Evolutionary conservation across 2,888 invertebrate species (phyloP), one percentile per base, ranked within the genome.

Genomic region (Aleiodes leptofemur): DNA sequence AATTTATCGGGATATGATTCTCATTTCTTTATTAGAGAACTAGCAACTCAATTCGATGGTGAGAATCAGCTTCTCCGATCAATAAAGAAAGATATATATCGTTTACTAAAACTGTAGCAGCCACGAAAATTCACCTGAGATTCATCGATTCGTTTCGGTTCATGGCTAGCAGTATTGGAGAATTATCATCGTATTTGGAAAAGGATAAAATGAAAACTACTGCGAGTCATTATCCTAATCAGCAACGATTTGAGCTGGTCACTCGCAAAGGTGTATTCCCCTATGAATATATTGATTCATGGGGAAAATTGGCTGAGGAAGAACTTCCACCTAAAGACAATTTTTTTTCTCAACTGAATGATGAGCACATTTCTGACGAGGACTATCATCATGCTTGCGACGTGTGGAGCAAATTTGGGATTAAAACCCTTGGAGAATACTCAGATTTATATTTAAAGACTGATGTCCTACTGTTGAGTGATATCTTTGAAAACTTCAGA

Each of bases 401-500:
- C n/a, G 64, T 75, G n/a, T 75, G 71, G 71, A 9, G 11, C 11
- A 69, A 61, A 11, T 72, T 72, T 23, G 29, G 59, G 11, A 56
- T 73, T 3, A 9, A 43, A 14, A 53, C 68, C 6, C 43, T 73
- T 8, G 57, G 56, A 0, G 73, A 68, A 29, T 68, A 73, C 55
- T 73, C 68, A 0, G 73, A 73, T 43, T 48, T 68, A 14, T 68
- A 73, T 23, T 7, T 73, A 9, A 68, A 73, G 55, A 61, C 34
- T 34, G 59, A 61, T 29, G 34, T 61, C 4, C 16, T 73, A 16
- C 13, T 73, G 6, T 23, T 74, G 29, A 61, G 59, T 31, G 82
- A 80, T 59, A 61, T 80, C 8, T 79, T 81, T 70, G 76, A 78
- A 57, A 77, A 78, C 50, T 80, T 79, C 43, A 64, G 80, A 3